Evolutionary conservation across 2,113 vertebrate genomes (phyloP).

Genomic region (Salvelinus namaycush): DNA sequence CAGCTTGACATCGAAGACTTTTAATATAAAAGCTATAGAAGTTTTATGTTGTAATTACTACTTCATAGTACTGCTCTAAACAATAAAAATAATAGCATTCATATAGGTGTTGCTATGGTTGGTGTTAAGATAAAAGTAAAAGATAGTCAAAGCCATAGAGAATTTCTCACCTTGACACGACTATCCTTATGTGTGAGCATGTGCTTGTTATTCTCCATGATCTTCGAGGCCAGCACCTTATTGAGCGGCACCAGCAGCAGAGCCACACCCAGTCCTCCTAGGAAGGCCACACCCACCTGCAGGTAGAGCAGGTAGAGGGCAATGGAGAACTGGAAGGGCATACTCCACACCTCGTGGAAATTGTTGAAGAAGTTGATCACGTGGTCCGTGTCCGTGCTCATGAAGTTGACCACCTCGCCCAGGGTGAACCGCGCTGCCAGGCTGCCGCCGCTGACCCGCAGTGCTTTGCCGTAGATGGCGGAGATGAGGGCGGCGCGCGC

Average conservation of each 20-base stretch:
- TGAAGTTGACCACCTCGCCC: slow-evolving; percentile 90
- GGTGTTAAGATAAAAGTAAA: too few relatives aligned
- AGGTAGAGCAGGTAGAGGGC: slow-evolving; percentile 89
- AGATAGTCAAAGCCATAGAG: background rate
- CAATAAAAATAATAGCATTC: too few relatives aligned
- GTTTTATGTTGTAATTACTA: background rate
- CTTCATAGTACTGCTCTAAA: background rate
- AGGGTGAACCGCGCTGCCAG: slow-evolving; percentile 73
- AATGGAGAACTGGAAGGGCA: slow-evolving; percentile 84
- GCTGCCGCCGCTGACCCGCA: slow-evolving; percentile 77
- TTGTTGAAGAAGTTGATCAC: slow-evolving; percentile 87
- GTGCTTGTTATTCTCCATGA: slow-evolving; percentile 82
- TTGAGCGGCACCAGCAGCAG: slow-evolving; percentile 90
- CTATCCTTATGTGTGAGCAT: slow-evolving; percentile 88
- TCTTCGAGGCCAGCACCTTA: slow-evolving; percentile 85
- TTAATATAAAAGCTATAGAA: too few relatives aligned
- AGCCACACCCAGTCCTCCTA: slow-evolving; percentile 84
- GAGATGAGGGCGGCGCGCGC: slow-evolving; percentile 80
- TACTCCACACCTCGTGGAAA: slow-evolving; percentile 93
- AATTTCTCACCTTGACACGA: slow-evolving; percentile 85
- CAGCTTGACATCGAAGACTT: too few relatives aligned
- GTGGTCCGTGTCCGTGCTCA: slow-evolving; percentile 87
- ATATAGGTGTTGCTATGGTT: too few relatives aligned
- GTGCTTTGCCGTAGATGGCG: slow-evolving; percentile 83
- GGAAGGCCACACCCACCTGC: slow-evolving; percentile 89